Evolutionary conservation across 2,797 vertebrate species (phyloP).

Genomic region (Jordanella pulchra): DNA sequence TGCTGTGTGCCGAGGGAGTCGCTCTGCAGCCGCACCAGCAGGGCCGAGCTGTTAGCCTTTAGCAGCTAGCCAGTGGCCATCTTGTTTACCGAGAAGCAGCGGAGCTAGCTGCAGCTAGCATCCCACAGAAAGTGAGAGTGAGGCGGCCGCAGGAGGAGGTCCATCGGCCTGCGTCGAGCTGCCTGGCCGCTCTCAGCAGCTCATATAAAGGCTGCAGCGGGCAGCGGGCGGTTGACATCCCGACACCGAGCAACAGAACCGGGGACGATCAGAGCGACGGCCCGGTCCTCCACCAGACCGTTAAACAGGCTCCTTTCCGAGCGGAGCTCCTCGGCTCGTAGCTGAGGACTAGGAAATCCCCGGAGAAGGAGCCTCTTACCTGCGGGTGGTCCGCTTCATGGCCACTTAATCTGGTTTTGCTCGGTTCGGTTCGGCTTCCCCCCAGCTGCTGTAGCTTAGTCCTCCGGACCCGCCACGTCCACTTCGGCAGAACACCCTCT

Average conservation of each 20-base stretch:
- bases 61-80: conserved; percentile 78
- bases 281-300: neutral
- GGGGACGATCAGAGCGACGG: conserved; percentile 20
- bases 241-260: conserved; percentile 26
- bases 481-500: conserved; percentile 75
- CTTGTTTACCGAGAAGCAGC: conserved; percentile 74
- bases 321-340: conserved; percentile 13
- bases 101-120: conserved; percentile 42
- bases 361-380: conserved; percentile 61
- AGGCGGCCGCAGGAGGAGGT: conserved; percentile 25
- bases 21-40: conserved; percentile 62
- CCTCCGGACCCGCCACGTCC: conserved; percentile 84
- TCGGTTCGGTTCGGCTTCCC: conserved; percentile 52
- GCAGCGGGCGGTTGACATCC: conserved; percentile 44
- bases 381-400: conserved; percentile 72
- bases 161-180: conserved; percentile 9
- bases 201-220: neutral
- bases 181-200: neutral
- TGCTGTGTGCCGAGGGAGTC: neutral
- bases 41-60: conserved; percentile 45
- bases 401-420: conserved; percentile 32
- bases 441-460: conserved; percentile 64
- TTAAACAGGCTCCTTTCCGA: conserved; percentile 32
- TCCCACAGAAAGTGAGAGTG: conserved; percentile 64
- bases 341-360: neutral